Evolutionary conservation across 2,888 invertebrate species (phyloP).

Genomic region (Meandrusa payeni): DNA sequence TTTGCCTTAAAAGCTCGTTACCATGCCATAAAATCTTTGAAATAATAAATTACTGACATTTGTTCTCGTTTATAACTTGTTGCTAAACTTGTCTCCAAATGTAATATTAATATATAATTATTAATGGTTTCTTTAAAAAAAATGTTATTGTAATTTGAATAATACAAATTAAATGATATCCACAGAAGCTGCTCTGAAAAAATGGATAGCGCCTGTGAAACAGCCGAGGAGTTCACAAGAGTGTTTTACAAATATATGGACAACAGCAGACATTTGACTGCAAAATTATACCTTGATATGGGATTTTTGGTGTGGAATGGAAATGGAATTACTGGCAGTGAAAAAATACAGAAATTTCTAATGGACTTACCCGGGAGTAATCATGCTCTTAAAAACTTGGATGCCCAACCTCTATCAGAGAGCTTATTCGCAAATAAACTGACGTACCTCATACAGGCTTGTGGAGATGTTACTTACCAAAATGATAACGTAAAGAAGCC

Average conservation of each 20-base stretch:
- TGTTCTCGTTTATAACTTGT: too few species aligned
- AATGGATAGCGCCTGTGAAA: conserved; percentile 90
- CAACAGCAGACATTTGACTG: conserved; percentile 90
- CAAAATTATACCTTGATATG: conserved; percentile 90
- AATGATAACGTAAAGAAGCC: conserved; percentile 80
- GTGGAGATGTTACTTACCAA: conserved; percentile 90
- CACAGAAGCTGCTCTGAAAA: too few species aligned
- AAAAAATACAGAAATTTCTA: conserved; percentile 92
- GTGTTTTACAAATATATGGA: conserved; percentile 94
- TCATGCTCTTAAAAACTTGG: conserved; percentile 88
- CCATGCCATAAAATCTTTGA: too few species aligned
- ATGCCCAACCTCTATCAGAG: conserved; percentile 92
- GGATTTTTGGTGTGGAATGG: conserved; percentile 97
- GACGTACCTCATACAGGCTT: conserved; percentile 91
- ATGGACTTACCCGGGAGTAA: conserved; percentile 90
- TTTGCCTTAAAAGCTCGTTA: too few species aligned
- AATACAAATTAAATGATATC: too few species aligned
- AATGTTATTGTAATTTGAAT: conserved; percentile 1
- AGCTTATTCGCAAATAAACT: conserved; percentile 87
- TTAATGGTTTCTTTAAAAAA: too few species aligned
- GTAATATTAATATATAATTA: too few species aligned
- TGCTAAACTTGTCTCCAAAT: too few species aligned
- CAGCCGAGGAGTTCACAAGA: conserved; percentile 93
- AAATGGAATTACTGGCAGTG: conserved; percentile 89
- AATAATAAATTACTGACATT: too few species aligned